A percentile compares a stretch with the other conserved stretches of the same genome.
Conservation (phyloP, 2,888 invertebrate genomes). For the Abrostola tripartita region DNA sequence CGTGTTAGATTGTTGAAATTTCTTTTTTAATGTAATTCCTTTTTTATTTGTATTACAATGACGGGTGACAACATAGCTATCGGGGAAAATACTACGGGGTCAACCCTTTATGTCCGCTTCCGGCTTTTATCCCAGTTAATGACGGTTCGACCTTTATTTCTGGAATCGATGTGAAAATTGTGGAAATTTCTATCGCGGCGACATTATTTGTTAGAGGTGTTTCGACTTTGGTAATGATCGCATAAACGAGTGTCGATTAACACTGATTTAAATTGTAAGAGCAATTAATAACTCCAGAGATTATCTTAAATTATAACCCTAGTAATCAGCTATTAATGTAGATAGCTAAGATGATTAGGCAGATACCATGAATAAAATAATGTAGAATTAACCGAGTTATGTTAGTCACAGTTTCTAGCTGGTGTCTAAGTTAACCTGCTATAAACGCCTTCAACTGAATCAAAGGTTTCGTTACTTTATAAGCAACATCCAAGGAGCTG, state of each 20-base stretch:
- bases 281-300: background rate
- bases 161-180: slow-evolving; percentile 61
- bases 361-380: too few species aligned
- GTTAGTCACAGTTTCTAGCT: too few species aligned
- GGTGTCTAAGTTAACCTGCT: too few species aligned
- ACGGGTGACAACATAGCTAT: slow-evolving; percentile 44
- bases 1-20: slow-evolving; percentile 23
- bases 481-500: too few species aligned
- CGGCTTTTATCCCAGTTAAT: slow-evolving; percentile 68
- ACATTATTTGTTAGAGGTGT: slow-evolving; percentile 45
- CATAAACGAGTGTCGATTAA: slow-evolving; percentile 2
- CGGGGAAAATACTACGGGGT: slow-evolving; percentile 56
- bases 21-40: slow-evolving; percentile 31
- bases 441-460: too few species aligned
- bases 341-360: too few species aligned
- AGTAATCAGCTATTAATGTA: too few species aligned
- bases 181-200: slow-evolving; percentile 50
- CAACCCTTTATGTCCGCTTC: slow-evolving; percentile 62
- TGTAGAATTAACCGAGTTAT: too few species aligned
- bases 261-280: slow-evolving; percentile 5
- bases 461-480: too few species aligned
- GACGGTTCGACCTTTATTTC: slow-evolving; percentile 69
- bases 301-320: too few species aligned
- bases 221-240: slow-evolving; percentile 25
- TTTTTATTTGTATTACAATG: slow-evolving; percentile 42